Evolutionary conservation across 2,888 invertebrate genomes (phyloP).

Genomic region (Stenoptilia bipunctidactyla): DNA sequence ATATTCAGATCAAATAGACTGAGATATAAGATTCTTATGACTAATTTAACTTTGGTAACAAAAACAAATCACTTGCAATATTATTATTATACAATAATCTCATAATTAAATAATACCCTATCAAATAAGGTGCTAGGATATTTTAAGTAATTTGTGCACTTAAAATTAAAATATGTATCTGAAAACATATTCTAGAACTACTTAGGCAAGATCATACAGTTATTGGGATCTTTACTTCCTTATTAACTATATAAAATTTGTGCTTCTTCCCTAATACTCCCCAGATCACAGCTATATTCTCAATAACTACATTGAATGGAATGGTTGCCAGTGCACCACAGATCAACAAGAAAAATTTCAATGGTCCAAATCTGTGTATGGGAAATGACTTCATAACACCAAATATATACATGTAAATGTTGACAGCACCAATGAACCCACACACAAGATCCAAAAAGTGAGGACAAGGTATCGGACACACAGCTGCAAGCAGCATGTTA

Average conservation of each 20-base stretch:
- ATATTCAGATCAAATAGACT: too few relatives aligned
- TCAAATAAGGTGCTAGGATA: slow-evolving; percentile 26
- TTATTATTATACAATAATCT: slow-evolving; percentile 1
- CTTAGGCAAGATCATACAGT: slow-evolving; percentile 62
- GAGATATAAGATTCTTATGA: too few relatives aligned
- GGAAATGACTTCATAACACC: slow-evolving; percentile 98
- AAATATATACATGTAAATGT: slow-evolving; percentile 97
- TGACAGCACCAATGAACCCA: slow-evolving; percentile 93
- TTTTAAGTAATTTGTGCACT: slow-evolving; percentile 53
- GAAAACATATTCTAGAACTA: slow-evolving; percentile 15
- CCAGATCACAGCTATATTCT: slow-evolving; percentile 95
- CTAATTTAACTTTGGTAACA: slow-evolving; percentile 20
- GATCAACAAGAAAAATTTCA: slow-evolving; percentile 84
- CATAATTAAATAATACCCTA: slow-evolving; percentile 15
- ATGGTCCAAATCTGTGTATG: slow-evolving; percentile 85
- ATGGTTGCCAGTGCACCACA: slow-evolving; percentile 90
- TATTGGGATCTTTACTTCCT: slow-evolving; percentile 82
- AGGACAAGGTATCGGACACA: slow-evolving; percentile 91
- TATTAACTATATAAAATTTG: slow-evolving; percentile 97
- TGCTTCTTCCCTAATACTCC: slow-evolving; percentile 95
- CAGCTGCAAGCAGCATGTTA: slow-evolving; percentile 85
- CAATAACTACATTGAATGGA: slow-evolving; percentile 93
- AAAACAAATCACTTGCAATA: slow-evolving; percentile 5
- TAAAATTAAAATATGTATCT: slow-evolving; percentile 26
- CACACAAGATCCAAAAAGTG: slow-evolving; percentile 87